Evolutionary conservation across 2,113 vertebrate species (phyloP).

Genomic region (Saiga tatarica): DNA sequence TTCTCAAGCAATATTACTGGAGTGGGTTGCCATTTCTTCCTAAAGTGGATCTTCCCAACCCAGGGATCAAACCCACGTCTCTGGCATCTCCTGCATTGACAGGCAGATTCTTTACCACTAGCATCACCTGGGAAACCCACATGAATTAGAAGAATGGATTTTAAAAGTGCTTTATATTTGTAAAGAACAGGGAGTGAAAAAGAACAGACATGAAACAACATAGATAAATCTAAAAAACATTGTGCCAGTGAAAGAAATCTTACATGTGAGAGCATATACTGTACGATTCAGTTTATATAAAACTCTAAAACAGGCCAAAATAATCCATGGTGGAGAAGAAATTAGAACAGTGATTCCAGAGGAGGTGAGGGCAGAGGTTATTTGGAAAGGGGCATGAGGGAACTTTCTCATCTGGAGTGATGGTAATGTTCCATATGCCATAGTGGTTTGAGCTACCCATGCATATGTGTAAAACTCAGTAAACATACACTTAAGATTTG

Average conservation of each 20-base stretch:
- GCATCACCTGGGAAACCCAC: neutral
- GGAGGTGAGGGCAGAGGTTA: neutral
- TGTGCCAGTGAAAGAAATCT: neutral
- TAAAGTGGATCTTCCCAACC: neutral
- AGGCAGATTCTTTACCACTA: neutral
- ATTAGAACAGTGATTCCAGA: neutral
- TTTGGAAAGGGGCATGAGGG: neutral
- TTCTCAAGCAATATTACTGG: neutral
- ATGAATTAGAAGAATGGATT: neutral
- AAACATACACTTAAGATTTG: neutral
- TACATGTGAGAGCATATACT: neutral
- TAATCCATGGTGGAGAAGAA: neutral
- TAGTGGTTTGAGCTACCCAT: neutral
- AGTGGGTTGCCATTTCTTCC: neutral
- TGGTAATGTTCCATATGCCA: neutral
- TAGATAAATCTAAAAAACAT: neutral
- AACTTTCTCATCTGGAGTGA: neutral
- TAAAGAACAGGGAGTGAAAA: neutral
- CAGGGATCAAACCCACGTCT: neutral
- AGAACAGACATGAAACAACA: neutral
- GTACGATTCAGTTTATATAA: neutral
- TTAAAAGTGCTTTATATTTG: neutral
- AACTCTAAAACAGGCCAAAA: neutral
- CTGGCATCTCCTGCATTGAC: neutral
- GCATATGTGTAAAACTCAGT: neutral